Evolutionary conservation across 2,888 invertebrate genomes (phyloP), one percentile per base, ranked within the genome.

Genomic region (Chrysolina americana): DNA sequence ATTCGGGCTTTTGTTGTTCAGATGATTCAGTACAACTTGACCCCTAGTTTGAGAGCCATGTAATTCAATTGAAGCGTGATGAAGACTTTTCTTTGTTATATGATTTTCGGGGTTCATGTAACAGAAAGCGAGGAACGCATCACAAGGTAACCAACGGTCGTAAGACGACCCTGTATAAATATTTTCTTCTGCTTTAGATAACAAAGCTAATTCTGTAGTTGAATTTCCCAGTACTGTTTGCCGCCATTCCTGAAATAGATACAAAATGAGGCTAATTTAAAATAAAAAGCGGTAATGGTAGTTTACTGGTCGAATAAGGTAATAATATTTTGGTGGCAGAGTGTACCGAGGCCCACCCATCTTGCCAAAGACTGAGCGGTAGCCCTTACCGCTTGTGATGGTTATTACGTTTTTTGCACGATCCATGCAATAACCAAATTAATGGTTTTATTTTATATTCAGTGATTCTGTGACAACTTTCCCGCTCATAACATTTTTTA

Each of bases 1-100:
- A 81, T 90, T 90, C 0, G 87, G 85, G 74, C 85, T 78, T 62
- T 87, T 85, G 9, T 81, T 80, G 63, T 85, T 83, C 47, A 87
- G 84, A 85, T 91, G 91, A 85, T 93, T 92, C 19, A 93, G 86
- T 0, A 93, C 90, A 85, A 93, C 90, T 87, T 92, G 92, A 0
- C 93, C 94, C 68, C 93, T 89, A 0, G 93, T 92, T 78, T 89
- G 88, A 3, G 78, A 83, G 2, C 92, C 92, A 72, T 86, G 86
- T 17, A 93, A 85, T 82, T 93, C 93, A 3, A 93, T 90, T 1
- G 91, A 90, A 1, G 89, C 89, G 82, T 91, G 89, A 75, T 86
- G 81, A 23, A 64, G 41, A 48, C 69, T 78, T 41, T 72, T 72
- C 47, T 79, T 78, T 11, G 70, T 65, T n/a, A 84, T 79, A n/a